Evolutionary conservation across 2,797 vertebrate species (phyloP).

Genomic region (Otus scops): DNA sequence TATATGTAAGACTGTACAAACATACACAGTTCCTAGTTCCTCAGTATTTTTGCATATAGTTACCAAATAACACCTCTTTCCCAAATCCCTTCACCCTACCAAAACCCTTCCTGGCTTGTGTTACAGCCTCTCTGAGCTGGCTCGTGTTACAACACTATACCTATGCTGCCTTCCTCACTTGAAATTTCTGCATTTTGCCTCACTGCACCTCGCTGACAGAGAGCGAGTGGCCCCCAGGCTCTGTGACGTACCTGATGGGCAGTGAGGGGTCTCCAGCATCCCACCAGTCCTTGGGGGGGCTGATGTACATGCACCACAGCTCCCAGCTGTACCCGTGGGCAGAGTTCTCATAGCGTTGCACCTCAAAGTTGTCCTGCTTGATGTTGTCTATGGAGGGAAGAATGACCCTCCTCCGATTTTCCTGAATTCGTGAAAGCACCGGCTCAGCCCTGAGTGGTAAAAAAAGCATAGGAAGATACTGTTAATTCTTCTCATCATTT

Average conservation of each 20-base stretch:
- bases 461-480: background rate
- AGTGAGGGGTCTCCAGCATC: slow-evolving; percentile 90
- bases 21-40: background rate
- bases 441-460: slow-evolving; percentile 88
- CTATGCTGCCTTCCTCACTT: background rate
- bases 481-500: background rate
- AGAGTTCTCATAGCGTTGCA: slow-evolving; percentile 93
- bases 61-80: background rate
- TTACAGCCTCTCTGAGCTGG: background rate
- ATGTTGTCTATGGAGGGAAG: slow-evolving; percentile 98
- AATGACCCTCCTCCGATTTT: slow-evolving; percentile 90
- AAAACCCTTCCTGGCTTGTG: background rate
- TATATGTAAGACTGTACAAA: background rate
- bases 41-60: background rate
- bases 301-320: slow-evolving; percentile 99
- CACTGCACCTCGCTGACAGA: fast-evolving
- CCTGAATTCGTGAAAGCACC: slow-evolving; percentile 91
- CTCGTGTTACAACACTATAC: fast-evolving
- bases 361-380: slow-evolving; percentile 92
- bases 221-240: fast-evolving
- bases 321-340: slow-evolving; percentile 98
- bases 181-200: no score
- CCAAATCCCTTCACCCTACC: background rate
- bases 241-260: slow-evolving; percentile 86
- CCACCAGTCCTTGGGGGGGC: slow-evolving; percentile 95